Evolutionary conservation across 2,888 invertebrate species (phyloP), one percentile per base, ranked within the genome.

Genomic region (Eilema griseolum): DNA sequence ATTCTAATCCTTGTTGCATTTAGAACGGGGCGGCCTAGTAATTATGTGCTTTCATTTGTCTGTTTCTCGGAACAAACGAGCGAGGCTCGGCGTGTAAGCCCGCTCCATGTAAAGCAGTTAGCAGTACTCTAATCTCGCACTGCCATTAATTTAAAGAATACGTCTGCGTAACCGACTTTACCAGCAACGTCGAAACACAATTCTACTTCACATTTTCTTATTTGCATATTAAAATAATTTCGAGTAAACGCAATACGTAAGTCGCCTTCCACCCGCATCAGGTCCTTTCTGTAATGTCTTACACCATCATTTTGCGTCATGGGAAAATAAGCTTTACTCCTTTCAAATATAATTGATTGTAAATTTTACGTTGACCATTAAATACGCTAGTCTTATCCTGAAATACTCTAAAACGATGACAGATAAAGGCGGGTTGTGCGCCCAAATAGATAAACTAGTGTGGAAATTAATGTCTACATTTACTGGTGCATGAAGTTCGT

Each of bases 211-310:
- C 95, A 94, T 94, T 92, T 95, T 93, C 94, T 93, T 95, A 95
- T 95, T 95, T 95, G 94, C 95, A 95, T 95, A 95, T 95, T 94
- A 95, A 95, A 95, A 95, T 95, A 93, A 95, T 95, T 95, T 95
- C 93, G 87, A 94, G 93, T 93, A 90, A 95, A 92, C 94, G 93
- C 93, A 93, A 93, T 94, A 95, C 92, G 92, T 92, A 91, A 91
- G 90, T 93, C 89, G 91, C 91, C 91, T 93, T 89, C 90, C 85
- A 89, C 87, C 87, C 88, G 84, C 85, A 81, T 79, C 75, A 65
- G 75, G 67, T 71, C 75, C 80, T 79, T 84, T 85, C 85, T 74
- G 75, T 85, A 90, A 90, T 72, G 87, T 72, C 89, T 77, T 89
- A 91, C 81, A 78, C 81, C 85, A 79, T 84, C 71, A 75, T 82